A percentile compares a stretch with the other conserved stretches of the same genome.
Conservation (phyloP, 1,140 invertebrate species). For the Pogonomyrmex californicus region DNA sequence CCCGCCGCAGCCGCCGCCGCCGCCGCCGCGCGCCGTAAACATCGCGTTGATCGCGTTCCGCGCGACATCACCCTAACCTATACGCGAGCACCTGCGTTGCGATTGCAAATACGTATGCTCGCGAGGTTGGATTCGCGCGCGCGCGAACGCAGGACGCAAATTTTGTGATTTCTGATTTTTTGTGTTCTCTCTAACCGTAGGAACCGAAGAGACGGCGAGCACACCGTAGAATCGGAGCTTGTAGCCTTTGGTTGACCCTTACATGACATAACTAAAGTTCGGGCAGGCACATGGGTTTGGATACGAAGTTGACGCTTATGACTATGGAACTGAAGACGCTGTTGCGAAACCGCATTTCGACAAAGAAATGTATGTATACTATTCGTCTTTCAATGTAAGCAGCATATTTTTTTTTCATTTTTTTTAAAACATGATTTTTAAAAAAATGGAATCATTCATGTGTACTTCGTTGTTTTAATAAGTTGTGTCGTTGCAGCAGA, state of each 20-base stretch:
- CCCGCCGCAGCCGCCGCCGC: neutral
- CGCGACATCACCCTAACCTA: slow-evolving; percentile 24
- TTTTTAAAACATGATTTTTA: neutral
- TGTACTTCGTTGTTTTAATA: neutral
- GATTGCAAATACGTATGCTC: too few relatives aligned
- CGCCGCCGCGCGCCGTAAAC: slow-evolving; percentile 11
- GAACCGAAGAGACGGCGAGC: neutral
- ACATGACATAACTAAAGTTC: neutral
- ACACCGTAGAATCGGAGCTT: too few relatives aligned
- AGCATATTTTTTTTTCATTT: slow-evolving; percentile 6
- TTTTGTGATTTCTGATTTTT: neutral
- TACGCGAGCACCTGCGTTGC: neutral
- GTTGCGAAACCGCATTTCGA: slow-evolving; percentile 52
- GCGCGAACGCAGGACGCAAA: slow-evolving; percentile 16
- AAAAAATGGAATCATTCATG: slow-evolving; percentile 10
- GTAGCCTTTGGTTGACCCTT: too few relatives aligned
- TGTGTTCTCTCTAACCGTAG: neutral
- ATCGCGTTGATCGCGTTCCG: slow-evolving; percentile 3
- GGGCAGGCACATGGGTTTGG: too few relatives aligned
- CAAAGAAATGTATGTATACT: slow-evolving; percentile 62
- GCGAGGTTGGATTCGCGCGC: too few relatives aligned
- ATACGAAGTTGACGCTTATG: neutral
- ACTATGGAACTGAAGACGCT: slow-evolving; percentile 70
- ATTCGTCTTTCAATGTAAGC: neutral
- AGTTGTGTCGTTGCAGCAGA: slow-evolving; percentile 67